Base-by-base conservation (phyloP, 2,797 vertebrate species). In the Microctenopoma lineatum region DNA sequence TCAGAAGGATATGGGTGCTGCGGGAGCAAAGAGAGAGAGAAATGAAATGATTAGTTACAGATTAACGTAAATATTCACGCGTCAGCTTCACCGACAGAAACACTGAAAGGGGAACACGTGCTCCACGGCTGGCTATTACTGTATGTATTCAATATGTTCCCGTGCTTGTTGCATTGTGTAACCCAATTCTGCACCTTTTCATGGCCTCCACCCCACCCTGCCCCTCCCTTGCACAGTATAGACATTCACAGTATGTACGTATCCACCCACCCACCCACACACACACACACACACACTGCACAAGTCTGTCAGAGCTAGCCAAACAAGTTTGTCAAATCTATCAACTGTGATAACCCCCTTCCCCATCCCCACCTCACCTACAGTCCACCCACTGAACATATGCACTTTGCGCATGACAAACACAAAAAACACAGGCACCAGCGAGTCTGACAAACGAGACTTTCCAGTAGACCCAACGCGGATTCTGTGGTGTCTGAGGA, bases 1-100 rank as follows among this genome's bases (percentile, higher is more conserved):
- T 99, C 97, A 93, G 97, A 99, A 68, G 98, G 98, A 93, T 99
- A 99, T 73, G 98, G 98, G 94, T 99, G 97, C 97, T 99, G 95
- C 77, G 87, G 92, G 91, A 93, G 85, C 90, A 94, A 95, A 93
- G 85, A 74, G 54, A 87, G 46, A 71, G 15, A 77, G 32, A 77
- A 4, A 81, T 16, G 74, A 2, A 34, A 8, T 7, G 32, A 34
- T 36, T 64, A 79, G 69, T 44, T 42, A 73, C 50, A 80, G 59
- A 82, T 76, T 67, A 66, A 80, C 59, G 71, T 69, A 74, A 70
- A 84, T 70, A 78, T 70, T 75, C 73, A 72, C 13, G 13, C 59
- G 27, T 62, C 68, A 62, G 39, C 59, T 29, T 78, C 48, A 26
- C 56, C 54, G 67, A 67, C 60, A 59, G 7, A 45, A 47, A 46